A percentile compares a stretch with the other conserved stretches of the same genome.
Conservation (phyloP, 2,888 invertebrate species). For the Metacarcinus magister region DNA sequence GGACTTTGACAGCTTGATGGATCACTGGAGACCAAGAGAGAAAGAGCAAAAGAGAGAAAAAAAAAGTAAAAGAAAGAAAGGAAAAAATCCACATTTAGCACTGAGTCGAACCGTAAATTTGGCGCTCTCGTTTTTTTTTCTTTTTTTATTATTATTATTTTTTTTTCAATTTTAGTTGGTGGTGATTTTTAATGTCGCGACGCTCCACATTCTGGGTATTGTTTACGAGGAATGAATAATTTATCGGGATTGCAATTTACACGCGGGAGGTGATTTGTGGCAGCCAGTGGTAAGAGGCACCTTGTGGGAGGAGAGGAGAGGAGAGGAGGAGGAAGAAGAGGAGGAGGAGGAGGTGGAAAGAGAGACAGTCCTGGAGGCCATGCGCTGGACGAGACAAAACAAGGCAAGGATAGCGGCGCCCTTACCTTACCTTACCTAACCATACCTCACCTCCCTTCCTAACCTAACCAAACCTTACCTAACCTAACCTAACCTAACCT, state of each 20-base stretch:
- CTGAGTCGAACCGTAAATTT: neutral
- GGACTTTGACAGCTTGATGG: constrained; percentile 38
- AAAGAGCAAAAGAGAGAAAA: neutral
- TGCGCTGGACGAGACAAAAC: neutral
- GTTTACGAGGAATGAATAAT: constrained; percentile 72
- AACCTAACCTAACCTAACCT: too few relatives aligned
- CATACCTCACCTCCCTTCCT: too few relatives aligned
- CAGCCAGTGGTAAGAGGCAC: constrained; percentile 64
- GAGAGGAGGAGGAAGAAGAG: neutral
- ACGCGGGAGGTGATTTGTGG: constrained; percentile 62
- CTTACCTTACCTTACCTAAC: too few relatives aligned
- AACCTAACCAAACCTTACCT: too few relatives aligned
- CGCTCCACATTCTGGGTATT: constrained; percentile 55
- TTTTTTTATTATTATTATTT: neutral
- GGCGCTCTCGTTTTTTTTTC: neutral
- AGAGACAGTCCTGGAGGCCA: neutral
- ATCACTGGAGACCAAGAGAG: neutral
- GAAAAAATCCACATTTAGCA: neutral
- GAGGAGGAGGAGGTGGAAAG: neutral
- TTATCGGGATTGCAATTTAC: constrained; percentile 56
- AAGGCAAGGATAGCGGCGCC: too few relatives aligned
- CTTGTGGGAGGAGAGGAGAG: constrained; percentile 14
- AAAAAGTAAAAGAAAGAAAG: neutral
- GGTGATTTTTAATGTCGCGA: constrained; percentile 61
- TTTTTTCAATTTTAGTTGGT: neutral